Percentiles rank a stretch among this genome's conserved stretches.
These are phyloP conservation scores for Gambusia affinis DNA, from an alignment of 2,113 vertebrate genomes.

Conservation along the genomic window DNA sequence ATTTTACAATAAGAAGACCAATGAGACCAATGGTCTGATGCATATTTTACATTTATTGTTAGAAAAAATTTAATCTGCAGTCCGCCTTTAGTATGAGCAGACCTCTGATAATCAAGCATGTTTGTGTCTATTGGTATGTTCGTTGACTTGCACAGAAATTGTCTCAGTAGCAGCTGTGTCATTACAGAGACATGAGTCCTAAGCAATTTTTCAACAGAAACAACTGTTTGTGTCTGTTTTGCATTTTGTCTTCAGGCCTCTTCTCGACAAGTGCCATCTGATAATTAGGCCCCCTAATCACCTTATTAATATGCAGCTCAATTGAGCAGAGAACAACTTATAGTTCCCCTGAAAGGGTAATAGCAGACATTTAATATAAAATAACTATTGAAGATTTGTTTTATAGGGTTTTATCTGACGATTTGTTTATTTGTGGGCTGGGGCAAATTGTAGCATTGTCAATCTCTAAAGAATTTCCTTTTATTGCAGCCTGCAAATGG, in stretches of 20 bases:
- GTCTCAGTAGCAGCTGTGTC: slow-evolving; percentile 12
- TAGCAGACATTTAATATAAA: slow-evolving; percentile 43
- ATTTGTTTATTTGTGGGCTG: slow-evolving; percentile 27
- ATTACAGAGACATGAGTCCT: slow-evolving; percentile 6
- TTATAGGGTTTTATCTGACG: slow-evolving; percentile 54
- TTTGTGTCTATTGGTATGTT: slow-evolving; percentile 4
- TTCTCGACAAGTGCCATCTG: slow-evolving; percentile 73
- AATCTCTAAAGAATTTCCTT: slow-evolving; percentile 32
- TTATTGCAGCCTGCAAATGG: not conserved
- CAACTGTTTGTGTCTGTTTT: slow-evolving; percentile 66
- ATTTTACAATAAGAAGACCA: slow-evolving; percentile 34
- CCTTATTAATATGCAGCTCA: slow-evolving; percentile 74
- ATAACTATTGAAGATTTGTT: slow-evolving; percentile 60
- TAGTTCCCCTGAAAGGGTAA: slow-evolving; percentile 53
- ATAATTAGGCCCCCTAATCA: slow-evolving; percentile 77
- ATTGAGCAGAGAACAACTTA: slow-evolving; percentile 59
- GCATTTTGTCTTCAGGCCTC: slow-evolving; percentile 65
- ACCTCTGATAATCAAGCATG: not conserved
- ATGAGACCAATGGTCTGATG: slow-evolving; percentile 45
- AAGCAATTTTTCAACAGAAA: slow-evolving; percentile 41
- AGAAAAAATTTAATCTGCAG: slow-evolving; percentile 32
- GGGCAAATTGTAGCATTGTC: slow-evolving; percentile 35
- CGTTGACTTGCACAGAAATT: slow-evolving; percentile 11
- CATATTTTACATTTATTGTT: slow-evolving; percentile 68
- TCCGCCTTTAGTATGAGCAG: not conserved